phyloP scores from a whole-genome alignment of 2,888 invertebrate genomes.

The Hetaerina titia region DNA sequence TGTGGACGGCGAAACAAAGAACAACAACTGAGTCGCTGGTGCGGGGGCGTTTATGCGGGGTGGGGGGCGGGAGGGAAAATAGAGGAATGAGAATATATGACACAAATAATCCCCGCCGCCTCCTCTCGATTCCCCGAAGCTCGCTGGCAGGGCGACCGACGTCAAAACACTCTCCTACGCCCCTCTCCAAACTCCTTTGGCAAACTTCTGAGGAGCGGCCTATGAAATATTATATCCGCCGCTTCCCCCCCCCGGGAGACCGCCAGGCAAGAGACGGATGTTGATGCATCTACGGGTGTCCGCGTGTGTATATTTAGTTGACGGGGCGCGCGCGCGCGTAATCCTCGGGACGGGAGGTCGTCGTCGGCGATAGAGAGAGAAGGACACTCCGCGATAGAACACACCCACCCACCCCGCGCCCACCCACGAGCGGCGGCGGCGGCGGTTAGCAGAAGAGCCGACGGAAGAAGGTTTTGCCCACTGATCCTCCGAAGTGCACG shows the following conservation, averaged over 20 bases:
- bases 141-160: conserved; percentile 10
- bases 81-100: neutral
- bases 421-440: too few relatives aligned
- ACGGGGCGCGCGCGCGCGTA: neutral
- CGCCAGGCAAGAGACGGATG: neutral
- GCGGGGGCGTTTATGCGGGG: too few relatives aligned
- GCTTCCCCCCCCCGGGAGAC: neutral
- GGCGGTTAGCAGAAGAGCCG: too few relatives aligned
- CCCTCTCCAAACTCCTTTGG: neutral
- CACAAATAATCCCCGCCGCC: conserved; percentile 7
- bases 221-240: conserved; percentile 17
- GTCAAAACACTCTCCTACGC: neutral
- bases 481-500: too few relatives aligned
- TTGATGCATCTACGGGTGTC: neutral
- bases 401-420: neutral
- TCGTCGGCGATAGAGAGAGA: neutral
- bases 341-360: neutral
- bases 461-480: too few relatives aligned
- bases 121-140: neutral
- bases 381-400: neutral
- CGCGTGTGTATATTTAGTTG: neutral
- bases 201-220: neutral
- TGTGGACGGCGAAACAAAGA: too few relatives aligned
- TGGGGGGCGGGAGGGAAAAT: neutral
- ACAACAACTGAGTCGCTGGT: too few relatives aligned